Conservation (phyloP, 2,113 vertebrate species). For the Brachionichthys hirsutus region DNA sequence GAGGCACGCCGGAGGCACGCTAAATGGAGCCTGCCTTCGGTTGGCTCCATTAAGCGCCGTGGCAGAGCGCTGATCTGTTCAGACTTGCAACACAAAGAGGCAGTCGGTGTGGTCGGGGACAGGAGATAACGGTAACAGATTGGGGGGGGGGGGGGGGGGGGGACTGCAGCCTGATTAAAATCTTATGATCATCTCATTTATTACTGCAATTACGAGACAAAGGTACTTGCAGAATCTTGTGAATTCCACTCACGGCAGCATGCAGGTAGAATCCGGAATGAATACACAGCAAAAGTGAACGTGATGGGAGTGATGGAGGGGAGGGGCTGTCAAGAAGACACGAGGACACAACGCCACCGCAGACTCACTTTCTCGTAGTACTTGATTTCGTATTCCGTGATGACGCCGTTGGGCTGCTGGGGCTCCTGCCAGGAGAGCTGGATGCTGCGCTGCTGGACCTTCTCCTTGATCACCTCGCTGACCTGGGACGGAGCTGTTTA, state of each 20-base stretch:
- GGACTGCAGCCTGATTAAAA: conserved; percentile 66
- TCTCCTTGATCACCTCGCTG: conserved; percentile 94
- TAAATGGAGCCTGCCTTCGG: conserved; percentile 50
- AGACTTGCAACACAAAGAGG: conserved; percentile 43
- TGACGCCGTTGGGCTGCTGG: conserved; percentile 97
- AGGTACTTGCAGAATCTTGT: conserved; percentile 48
- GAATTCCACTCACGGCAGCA: conserved; percentile 42
- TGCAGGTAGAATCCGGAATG: conserved; percentile 44
- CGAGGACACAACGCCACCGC: background rate
- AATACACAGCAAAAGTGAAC: conserved; percentile 18
- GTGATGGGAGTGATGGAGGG: conserved; percentile 2
- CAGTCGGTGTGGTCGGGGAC: conserved; percentile 21
- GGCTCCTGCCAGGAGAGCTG: conserved; percentile 99
- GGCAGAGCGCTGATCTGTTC: conserved; percentile 51
- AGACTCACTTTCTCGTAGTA: conserved; percentile 98
- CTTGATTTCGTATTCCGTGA: conserved; percentile 99
- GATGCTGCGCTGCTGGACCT: conserved; percentile 90
- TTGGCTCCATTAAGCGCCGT: conserved; percentile 49
- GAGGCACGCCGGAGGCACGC: no score
- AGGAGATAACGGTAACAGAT: conserved; percentile 44
- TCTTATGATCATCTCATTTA: conserved; percentile 71
- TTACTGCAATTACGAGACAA: conserved; percentile 70
- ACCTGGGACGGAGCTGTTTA: conserved; percentile 95
- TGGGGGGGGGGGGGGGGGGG: conserved; percentile 28
- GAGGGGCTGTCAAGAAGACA: background rate